Evolutionary conservation across 92 coral and sea anemone genomes (phyloP).

Genomic region (Parazoanthus atlanticus): DNA sequence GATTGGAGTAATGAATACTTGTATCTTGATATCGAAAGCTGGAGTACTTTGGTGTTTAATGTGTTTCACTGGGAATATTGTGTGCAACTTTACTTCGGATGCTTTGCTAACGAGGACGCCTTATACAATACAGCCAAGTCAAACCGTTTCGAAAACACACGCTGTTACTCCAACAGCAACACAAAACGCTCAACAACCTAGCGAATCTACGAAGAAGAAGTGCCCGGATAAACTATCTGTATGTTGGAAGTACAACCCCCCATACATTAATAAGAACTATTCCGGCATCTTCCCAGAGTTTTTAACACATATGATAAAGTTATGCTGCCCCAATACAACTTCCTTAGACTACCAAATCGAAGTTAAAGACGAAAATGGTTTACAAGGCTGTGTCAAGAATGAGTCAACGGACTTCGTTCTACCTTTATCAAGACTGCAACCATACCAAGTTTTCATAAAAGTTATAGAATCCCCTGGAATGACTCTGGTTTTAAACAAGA

Average conservation of each 20-base stretch:
- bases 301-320: conserved; percentile 15
- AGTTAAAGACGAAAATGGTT: conserved; percentile 12
- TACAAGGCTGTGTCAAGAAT: conserved; percentile 32
- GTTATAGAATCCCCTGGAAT: conserved; percentile 35
- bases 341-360: conserved; percentile 17
- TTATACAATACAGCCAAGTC: not conserved
- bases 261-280: conserved; percentile 16
- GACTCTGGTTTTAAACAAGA: conserved; percentile 36
- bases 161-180: not conserved
- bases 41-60: not conserved
- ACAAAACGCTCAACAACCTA: not conserved
- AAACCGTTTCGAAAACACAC: not conserved
- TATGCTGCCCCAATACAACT: conserved; percentile 15
- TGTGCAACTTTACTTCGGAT: not conserved
- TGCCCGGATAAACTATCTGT: conserved; percentile 21
- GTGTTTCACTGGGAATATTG: not conserved
- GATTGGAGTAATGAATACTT: not conserved
- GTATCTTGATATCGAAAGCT: not conserved
- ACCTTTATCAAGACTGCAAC: not conserved
- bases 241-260: conserved; percentile 35
- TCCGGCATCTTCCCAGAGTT: conserved; percentile 39
- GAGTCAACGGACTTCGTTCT: conserved; percentile 36
- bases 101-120: not conserved
- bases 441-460: not conserved
- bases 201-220: not conserved